A percentile compares a stretch with the other conserved stretches of the same genome.
These are phyloP conservation scores for Scaptomyza graminum DNA, from an alignment of 1,140 invertebrate species.

Conservation along the genomic window DNA sequence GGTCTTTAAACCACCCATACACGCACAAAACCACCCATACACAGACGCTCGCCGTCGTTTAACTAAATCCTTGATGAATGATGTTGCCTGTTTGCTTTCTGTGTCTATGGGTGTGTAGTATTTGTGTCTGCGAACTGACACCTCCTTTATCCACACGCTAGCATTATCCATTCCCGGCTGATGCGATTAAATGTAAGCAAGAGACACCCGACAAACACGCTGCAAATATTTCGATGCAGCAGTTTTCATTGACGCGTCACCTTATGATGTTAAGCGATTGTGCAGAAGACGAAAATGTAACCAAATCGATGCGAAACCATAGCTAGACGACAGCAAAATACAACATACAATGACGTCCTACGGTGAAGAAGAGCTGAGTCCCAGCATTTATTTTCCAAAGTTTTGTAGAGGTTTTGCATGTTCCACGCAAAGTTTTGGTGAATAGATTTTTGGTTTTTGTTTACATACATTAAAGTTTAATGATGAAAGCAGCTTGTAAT, in stretches of 20 bases:
- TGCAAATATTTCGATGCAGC: constrained; percentile 47
- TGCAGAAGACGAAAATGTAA: constrained; percentile 70
- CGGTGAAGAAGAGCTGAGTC: constrained; percentile 2
- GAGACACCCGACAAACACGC: constrained; percentile 39
- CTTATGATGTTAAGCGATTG: constrained; percentile 82
- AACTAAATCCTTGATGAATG: constrained; percentile 82
- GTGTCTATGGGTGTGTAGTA: too few species aligned
- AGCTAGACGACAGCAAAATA: constrained; percentile 6
- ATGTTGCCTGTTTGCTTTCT: constrained; percentile 49
- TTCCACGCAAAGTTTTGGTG: constrained; percentile 69
- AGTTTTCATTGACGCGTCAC: constrained; percentile 82
- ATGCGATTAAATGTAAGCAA: constrained; percentile 74
- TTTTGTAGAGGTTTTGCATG: constrained; percentile 67
- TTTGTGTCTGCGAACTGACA: not conserved
- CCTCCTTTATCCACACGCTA: not conserved
- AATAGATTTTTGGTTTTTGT: constrained; percentile 65
- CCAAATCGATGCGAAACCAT: constrained; percentile 29
- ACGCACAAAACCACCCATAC: constrained; percentile 31
- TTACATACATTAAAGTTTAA: constrained; percentile 49
- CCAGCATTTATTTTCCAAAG: constrained; percentile 71
- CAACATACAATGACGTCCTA: not conserved
- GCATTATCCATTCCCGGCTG: constrained; percentile 16
- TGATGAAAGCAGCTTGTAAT: constrained; percentile 76
- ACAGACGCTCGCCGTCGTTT: constrained; percentile 76
- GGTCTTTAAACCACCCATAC: constrained; percentile 47